Percentiles rank a stretch among this genome's conserved stretches.
These are phyloP conservation scores for Ranitomeya variabilis DNA, from an alignment of 2,113 vertebrate species.

Conservation along the genomic window DNA sequence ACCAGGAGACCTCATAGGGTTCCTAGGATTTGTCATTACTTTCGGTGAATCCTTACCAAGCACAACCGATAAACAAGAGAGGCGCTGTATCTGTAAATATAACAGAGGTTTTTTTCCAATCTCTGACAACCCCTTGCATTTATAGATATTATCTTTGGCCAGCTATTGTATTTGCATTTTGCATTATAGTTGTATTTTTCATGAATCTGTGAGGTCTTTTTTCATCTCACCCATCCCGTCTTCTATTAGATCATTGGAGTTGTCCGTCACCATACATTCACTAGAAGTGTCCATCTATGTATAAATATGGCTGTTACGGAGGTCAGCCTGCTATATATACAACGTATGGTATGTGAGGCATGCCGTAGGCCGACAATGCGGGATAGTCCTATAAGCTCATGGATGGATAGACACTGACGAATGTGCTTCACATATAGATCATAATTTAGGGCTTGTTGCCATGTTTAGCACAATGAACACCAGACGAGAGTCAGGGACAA, in stretches of 20 bases:
- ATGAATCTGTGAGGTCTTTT: background rate
- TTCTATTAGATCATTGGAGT: background rate
- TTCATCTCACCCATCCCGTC: background rate
- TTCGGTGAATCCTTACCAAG: no score
- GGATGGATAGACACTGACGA: background rate
- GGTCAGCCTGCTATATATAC: conserved; percentile 48
- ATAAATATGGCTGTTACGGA: conserved; percentile 44
- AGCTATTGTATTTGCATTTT: background rate
- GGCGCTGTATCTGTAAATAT: background rate
- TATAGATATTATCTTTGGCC: background rate
- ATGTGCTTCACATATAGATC: background rate
- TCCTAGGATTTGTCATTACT: no score
- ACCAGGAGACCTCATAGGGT: no score
- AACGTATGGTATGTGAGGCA: background rate
- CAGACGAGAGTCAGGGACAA: background rate
- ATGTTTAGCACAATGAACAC: background rate
- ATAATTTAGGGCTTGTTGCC: background rate
- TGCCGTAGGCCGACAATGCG: background rate
- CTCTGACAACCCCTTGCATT: background rate
- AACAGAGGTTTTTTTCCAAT: background rate
- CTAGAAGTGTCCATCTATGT: background rate
- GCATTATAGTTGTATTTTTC: background rate
- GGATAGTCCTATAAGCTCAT: background rate
- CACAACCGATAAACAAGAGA: background rate
- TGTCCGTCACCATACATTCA: background rate